Evolutionary conservation across 2,113 vertebrate genomes (phyloP), one percentile per base, ranked within the genome.

Genomic region (Ornithorhynchus anatinus): DNA sequence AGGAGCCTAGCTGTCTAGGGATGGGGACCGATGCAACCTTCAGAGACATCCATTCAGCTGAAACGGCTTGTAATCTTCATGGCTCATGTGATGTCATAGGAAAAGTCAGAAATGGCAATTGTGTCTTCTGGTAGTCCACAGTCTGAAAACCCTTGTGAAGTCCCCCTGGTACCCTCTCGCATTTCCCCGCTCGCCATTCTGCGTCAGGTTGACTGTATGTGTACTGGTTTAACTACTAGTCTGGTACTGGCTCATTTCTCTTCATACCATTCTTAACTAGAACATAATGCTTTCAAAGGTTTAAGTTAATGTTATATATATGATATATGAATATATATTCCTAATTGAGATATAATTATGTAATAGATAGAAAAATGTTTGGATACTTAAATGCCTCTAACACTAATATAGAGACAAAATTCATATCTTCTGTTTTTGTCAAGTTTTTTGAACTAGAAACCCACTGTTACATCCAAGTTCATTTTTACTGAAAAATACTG

Each of bases 401-500:
- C 76, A 84, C 76, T 86, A 89, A 84, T 91, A 89, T 89, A 90
- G 89, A 92, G 79, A 86, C 88, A 81, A 86, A 91, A 86, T 84
- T 87, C 86, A 86, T 91, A 82, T 86, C 82, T 85, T 88, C 80
- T 84, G 86, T 91, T 89, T 83, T 84, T 84, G 93, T 87, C 81
- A 85, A 89, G 82, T 89, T 89, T 92, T 68, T 66, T 86, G 81
- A 67, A 82, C 80, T 89, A 59, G 62, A 91, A 88, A 91, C 84
- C 84, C 88, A 76, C 91, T 92, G 89, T 94, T 92, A 87, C 90
- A 89, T 92, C 74, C 22, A 90, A 85, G 89, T 91, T 82, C 74
- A 86, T 90, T 92, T 92, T 93, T 92, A 91, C 87, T 90, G 91
- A 91, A 91, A 89, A 90, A 89, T 94, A 92, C 91, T 95, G 94